phyloP scores from a whole-genome alignment of 2,888 invertebrate genomes.

The Thera obeliscata region DNA sequence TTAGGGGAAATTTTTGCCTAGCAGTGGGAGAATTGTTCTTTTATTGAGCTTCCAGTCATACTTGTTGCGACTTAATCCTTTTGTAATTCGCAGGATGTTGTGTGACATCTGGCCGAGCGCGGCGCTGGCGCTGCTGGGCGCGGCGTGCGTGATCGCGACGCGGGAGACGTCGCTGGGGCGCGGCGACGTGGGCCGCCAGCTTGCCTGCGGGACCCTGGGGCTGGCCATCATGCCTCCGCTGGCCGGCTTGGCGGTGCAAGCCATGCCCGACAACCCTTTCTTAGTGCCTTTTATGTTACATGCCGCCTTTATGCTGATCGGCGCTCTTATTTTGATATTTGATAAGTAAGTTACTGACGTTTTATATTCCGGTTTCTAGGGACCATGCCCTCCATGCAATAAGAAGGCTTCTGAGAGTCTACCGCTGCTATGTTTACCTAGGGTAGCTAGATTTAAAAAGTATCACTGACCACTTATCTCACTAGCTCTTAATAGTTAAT shows the following conservation, averaged over 20 bases:
- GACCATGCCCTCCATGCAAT: no score
- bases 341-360: slow-evolving; percentile 73
- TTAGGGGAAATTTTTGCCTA: no score
- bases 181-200: slow-evolving; percentile 91
- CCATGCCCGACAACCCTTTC: slow-evolving; percentile 73
- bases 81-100: slow-evolving; percentile 75
- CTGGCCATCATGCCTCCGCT: slow-evolving; percentile 89
- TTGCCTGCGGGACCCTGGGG: slow-evolving; percentile 90
- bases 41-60: no score
- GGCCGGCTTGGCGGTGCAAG: slow-evolving; percentile 70
- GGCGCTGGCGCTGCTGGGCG: slow-evolving; percentile 87
- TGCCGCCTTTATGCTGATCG: slow-evolving; percentile 80
- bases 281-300: slow-evolving; percentile 86
- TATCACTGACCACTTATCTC: no score
- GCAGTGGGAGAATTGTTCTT: no score
- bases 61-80: not conserved
- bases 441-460: no score
- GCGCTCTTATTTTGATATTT: slow-evolving; percentile 84
- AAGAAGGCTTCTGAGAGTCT: no score
- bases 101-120: slow-evolving; percentile 92
- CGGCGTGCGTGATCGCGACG: slow-evolving; percentile 92
- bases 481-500: no score
- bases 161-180: slow-evolving; percentile 91
- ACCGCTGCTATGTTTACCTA: no score
- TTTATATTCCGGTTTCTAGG: not conserved